phyloP scores from a whole-genome alignment of 2,888 invertebrate genomes.

The Stenurella melanura region DNA sequence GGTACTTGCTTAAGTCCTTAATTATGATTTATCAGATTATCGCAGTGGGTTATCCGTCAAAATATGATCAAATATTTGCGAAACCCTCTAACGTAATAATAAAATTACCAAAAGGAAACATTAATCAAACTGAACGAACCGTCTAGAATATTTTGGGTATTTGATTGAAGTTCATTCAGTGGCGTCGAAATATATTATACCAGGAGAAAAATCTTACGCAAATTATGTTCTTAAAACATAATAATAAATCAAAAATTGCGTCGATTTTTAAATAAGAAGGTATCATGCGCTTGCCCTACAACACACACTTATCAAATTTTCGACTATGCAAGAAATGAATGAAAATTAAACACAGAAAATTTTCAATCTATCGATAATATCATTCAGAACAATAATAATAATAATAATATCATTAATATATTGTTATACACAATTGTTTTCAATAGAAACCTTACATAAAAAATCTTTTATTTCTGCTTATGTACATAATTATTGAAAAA shows the following conservation, averaged over 20 bases:
- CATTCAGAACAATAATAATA: too few species aligned
- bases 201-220: background rate
- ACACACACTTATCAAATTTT: too few species aligned
- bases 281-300: too few species aligned
- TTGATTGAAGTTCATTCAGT: constrained; percentile 28
- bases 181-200: constrained; percentile 9
- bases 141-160: constrained; percentile 31
- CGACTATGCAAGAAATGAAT: too few species aligned
- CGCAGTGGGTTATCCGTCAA: constrained; percentile 41
- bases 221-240: background rate
- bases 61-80: constrained; percentile 43
- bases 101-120: constrained; percentile 40
- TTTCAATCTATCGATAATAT: too few species aligned
- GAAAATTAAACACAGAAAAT: too few species aligned
- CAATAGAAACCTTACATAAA: too few species aligned
- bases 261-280: background rate
- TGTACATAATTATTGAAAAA: too few species aligned
- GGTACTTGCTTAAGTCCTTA: constrained; percentile 37
- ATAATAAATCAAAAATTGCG: background rate
- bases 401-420: too few species aligned
- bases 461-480: too few species aligned
- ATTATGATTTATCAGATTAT: constrained; percentile 41
- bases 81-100: constrained; percentile 38
- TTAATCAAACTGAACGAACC: constrained; percentile 36
- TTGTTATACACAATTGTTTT: too few species aligned